Conservation (phyloP, 2,797 vertebrate species). For the Toxotes lorentzi region DNA sequence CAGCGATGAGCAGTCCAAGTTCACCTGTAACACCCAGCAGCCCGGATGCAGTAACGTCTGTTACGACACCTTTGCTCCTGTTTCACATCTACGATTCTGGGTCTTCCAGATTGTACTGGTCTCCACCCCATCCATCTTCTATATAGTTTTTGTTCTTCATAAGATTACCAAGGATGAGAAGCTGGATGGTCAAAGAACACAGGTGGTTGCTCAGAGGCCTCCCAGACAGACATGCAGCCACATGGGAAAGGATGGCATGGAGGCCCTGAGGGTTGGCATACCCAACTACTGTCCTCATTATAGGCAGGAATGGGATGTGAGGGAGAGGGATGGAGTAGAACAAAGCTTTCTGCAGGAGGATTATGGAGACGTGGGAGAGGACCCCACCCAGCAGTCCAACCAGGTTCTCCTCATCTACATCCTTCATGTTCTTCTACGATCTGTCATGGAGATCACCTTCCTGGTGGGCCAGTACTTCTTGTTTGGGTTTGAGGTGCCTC, state of each 20-base stretch:
- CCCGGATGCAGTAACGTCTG: conserved; percentile 81
- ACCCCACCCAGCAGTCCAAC: conserved; percentile 67
- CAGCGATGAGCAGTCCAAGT: conserved; percentile 79
- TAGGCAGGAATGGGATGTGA: conserved; percentile 51
- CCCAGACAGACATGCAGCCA: conserved; percentile 6
- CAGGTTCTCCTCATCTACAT: conserved; percentile 77
- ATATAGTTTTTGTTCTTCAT: conserved; percentile 76
- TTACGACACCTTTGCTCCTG: conserved; percentile 72
- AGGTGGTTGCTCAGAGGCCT: conserved; percentile 16
- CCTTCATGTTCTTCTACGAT: conserved; percentile 73
- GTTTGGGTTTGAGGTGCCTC: conserved; percentile 80
- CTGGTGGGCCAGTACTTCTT: conserved; percentile 78
- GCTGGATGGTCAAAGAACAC: conserved; percentile 56
- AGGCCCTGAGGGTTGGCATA: conserved; percentile 23
- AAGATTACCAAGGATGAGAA: conserved; percentile 82
- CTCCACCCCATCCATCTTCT: conserved; percentile 79
- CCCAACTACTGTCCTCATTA: conserved; percentile 46
- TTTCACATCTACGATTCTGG: conserved; percentile 82
- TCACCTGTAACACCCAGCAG: conserved; percentile 80
- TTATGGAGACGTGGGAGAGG: conserved; percentile 51
- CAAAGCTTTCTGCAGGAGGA: conserved; percentile 52
- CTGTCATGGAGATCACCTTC: conserved; percentile 79
- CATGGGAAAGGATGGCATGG: conserved; percentile 32
- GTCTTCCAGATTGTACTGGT: conserved; percentile 82
- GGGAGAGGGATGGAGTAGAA: conserved; percentile 14